Evolutionary conservation across 2,888 invertebrate genomes (phyloP).

Genomic region (Heteropelma amictum): DNA sequence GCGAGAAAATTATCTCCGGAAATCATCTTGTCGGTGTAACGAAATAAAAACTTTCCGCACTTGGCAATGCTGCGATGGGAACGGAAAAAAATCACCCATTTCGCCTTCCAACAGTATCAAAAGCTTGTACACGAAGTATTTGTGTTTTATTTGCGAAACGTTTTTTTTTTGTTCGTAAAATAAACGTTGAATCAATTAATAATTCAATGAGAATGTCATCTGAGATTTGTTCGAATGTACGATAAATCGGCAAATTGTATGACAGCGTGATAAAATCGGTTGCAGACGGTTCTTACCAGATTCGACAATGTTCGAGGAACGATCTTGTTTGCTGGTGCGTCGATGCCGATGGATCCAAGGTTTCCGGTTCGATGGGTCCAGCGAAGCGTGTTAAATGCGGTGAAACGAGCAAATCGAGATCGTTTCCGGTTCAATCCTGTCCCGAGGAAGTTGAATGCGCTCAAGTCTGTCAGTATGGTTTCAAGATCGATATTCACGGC

Average conservation of each 20-base stretch:
- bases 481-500: conserved; percentile 84
- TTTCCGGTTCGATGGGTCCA: conserved; percentile 89
- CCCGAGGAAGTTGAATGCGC: conserved; percentile 86
- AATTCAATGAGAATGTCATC: too few relatives aligned
- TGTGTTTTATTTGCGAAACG: too few relatives aligned
- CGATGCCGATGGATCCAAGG: conserved; percentile 86
- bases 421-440: conserved; percentile 77
- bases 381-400: conserved; percentile 85
- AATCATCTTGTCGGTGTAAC: too few relatives aligned
- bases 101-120: too few relatives aligned
- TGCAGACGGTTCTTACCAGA: conserved; percentile 84
- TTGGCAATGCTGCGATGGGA: too few relatives aligned
- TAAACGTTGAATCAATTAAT: too few relatives aligned
- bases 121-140: too few relatives aligned
- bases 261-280: not conserved
- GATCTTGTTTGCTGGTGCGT: conserved; percentile 94
- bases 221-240: too few relatives aligned
- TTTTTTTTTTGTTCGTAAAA: too few relatives aligned
- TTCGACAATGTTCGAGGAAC: conserved; percentile 90
- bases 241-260: not conserved
- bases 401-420: conserved; percentile 65
- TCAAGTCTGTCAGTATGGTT: conserved; percentile 91
- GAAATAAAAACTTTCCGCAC: too few relatives aligned
- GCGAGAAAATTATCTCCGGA: too few relatives aligned
- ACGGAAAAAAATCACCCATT: too few relatives aligned